Evolutionary conservation across 1,140 invertebrate species (phyloP).

Genomic region (Melitaea cinxia): DNA sequence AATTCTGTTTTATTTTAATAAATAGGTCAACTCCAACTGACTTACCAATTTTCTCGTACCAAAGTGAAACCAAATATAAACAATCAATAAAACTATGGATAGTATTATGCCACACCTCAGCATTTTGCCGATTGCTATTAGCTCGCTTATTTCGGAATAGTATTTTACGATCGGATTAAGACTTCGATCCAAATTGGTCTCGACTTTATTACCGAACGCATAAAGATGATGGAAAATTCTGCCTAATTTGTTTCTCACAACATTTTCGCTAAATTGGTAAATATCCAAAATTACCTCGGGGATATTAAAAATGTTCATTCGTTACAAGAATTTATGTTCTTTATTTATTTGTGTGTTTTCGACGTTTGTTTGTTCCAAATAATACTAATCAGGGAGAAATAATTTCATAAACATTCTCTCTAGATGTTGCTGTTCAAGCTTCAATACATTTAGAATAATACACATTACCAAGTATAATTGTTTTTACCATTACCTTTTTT

Average conservation of each 20-base stretch:
- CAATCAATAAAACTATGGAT: constrained; percentile 10
- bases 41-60: not conserved
- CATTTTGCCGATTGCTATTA: constrained; percentile 33
- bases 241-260: constrained; percentile 35
- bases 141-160: constrained; percentile 46
- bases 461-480: not conserved
- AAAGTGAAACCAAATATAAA: not conserved
- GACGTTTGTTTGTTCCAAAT: not conserved
- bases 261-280: constrained; percentile 35
- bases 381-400: not conserved
- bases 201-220: constrained; percentile 44
- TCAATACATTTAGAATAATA: not conserved
- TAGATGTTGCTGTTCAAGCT: not conserved
- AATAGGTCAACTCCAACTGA: not conserved
- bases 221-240: constrained; percentile 46
- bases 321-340: not conserved
- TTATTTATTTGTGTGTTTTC: constrained; percentile 5
- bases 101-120: constrained; percentile 36
- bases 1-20: not conserved
- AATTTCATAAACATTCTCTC: not conserved
- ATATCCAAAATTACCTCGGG: constrained; percentile 25
- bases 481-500: too few relatives aligned
- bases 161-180: constrained; percentile 50
- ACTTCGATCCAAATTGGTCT: constrained; percentile 43
- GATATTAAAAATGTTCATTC: constrained; percentile 19